Base-by-base conservation (phyloP, 1,140 invertebrate species). In the Zophobas atratus region DNA sequence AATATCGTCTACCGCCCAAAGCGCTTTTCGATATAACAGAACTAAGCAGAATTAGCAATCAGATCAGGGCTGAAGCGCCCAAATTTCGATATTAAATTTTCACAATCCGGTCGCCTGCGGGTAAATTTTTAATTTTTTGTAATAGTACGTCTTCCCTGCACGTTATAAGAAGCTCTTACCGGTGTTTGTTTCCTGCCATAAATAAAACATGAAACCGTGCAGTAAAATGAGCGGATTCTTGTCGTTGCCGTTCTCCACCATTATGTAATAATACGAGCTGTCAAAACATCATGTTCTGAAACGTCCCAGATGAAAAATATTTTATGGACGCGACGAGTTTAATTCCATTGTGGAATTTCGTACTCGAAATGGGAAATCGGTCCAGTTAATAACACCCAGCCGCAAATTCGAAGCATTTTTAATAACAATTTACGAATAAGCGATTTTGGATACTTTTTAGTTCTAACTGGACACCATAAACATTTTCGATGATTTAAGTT, bases 191-290 rank as follows among this genome's bases (percentile, higher is more conserved):
- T 67, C 60, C 38, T 41, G 39, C 33, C 39, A 43, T 67, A 67
- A 67, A 67, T 67, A 67, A 67, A 67, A 67, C 60, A 67, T 67
- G 60, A 67, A 67, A 67, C 60, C n/a, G 60, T 43, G 39, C 60
- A 67, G 60, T 67, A 67, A 67, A 67, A 67, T 43, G 39, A 67
- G 60, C 43, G 60, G 39, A 67, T 67, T 60, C 60, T 67, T 67
- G 60, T 67, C 60, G 43, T 67, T 20, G 8, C 60, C 60, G 43
- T 67, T 67, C 39, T 67, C 60, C 6, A 67, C 38, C 39, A 43
- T 67, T 67, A 63, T 32, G 39, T 67, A 67, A 67, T 67, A 67
- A 67, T 67, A 67, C 43, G 39, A 67, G 39, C 60, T 67, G 60
- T 67, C 60, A 67, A 43, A 67, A 67, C 39, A 67, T 67, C 60